Evolutionary conservation across 2,113 vertebrate genomes (phyloP).

Genomic region (Odobenus rosmarus): DNA sequence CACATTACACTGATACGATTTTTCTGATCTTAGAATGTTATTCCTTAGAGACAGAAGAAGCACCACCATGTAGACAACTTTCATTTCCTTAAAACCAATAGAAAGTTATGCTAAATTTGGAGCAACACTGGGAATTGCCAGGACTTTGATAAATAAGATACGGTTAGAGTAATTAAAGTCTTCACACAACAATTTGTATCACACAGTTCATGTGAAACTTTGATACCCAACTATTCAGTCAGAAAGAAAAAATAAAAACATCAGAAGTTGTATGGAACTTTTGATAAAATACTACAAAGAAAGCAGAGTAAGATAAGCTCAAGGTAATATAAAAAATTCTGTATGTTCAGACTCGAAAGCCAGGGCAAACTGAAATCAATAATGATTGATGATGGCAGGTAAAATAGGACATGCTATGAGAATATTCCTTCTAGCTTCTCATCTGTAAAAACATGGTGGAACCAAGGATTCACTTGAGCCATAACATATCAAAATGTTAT

Average conservation of each 20-base stretch:
- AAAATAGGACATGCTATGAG: not conserved
- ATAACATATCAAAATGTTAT: not conserved
- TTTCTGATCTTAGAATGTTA: not conserved
- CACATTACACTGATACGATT: not conserved
- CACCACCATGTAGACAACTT: not conserved
- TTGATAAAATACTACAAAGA: not conserved
- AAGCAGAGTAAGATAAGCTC: not conserved
- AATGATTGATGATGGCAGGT: not conserved
- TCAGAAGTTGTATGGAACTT: not conserved
- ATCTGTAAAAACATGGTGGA: not conserved
- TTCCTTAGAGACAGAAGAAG: not conserved
- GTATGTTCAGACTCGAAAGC: not conserved
- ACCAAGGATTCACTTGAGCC: not conserved
- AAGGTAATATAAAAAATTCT: not conserved
- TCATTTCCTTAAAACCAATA: not conserved
- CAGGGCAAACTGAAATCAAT: not conserved
- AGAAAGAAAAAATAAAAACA: not conserved
- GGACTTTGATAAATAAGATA: not conserved
- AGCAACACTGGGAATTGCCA: not conserved
- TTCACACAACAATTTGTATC: not conserved
- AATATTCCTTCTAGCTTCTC: not conserved
- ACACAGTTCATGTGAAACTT: not conserved
- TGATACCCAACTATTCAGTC: not conserved
- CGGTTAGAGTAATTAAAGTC: not conserved
- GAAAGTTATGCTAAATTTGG: not conserved